phyloP scores from a whole-genome alignment of 2,113 vertebrate species.

The Macquaria australasica region DNA sequence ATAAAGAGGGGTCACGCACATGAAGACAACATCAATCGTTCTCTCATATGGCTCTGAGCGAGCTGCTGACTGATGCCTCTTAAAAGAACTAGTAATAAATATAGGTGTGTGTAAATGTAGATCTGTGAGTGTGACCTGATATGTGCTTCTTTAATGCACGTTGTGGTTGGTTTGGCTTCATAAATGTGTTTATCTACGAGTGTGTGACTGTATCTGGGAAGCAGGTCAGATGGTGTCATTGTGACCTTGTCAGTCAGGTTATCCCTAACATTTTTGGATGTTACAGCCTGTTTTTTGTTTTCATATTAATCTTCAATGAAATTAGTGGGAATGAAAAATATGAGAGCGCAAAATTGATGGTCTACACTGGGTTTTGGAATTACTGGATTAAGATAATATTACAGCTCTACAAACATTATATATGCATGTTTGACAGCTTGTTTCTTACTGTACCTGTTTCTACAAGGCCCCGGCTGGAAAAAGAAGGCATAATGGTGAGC shows the following conservation, averaged over 20 bases:
- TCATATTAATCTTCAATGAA: not conserved
- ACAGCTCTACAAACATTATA: not conserved
- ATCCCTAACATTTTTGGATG: not conserved
- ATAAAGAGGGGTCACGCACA: slow-evolving; percentile 67
- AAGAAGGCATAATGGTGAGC: not conserved
- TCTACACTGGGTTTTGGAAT: not conserved
- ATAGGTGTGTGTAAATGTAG: slow-evolving; percentile 32
- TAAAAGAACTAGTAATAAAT: slow-evolving; percentile 46
- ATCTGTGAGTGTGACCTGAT: slow-evolving; percentile 52
- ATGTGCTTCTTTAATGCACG: slow-evolving; percentile 18
- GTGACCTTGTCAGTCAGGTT: slow-evolving; percentile 6
- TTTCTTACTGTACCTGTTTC: not conserved
- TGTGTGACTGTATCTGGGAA: slow-evolving; percentile 16
- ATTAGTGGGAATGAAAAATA: not conserved
- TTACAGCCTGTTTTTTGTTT: not conserved
- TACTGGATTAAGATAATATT: slow-evolving; percentile 2
- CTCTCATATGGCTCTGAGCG: slow-evolving; percentile 35
- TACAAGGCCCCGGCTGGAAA: slow-evolving; percentile 4
- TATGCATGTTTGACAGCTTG: not conserved
- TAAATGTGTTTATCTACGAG: slow-evolving; percentile 3
- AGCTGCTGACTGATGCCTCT: slow-evolving; percentile 63
- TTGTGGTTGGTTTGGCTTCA: slow-evolving; percentile 16
- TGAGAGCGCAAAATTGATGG: not conserved
- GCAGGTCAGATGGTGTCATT: slow-evolving; percentile 12
- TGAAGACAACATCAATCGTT: slow-evolving; percentile 45